phyloP scores from a whole-genome alignment of 92 coral and sea anemone genomes.

The Palythoa caribaeorum region DNA sequence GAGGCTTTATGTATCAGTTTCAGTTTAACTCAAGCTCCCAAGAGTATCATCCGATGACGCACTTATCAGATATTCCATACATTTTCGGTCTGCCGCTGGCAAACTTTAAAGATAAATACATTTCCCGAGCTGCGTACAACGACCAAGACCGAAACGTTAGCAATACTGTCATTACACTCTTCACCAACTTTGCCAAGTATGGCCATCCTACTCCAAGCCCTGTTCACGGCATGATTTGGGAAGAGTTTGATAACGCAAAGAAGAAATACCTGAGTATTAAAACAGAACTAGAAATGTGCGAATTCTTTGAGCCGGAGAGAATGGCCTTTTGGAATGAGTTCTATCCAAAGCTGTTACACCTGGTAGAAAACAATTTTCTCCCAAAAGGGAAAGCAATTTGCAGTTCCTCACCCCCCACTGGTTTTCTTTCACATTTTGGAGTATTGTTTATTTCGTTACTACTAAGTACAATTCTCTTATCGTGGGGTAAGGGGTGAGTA shows the following conservation, averaged over 20 bases:
- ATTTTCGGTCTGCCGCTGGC: constrained; percentile 32
- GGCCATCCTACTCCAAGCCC: constrained; percentile 63
- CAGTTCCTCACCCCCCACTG: not conserved
- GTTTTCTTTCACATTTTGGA: not conserved
- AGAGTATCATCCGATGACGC: not conserved
- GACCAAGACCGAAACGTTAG: constrained; percentile 65
- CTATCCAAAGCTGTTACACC: constrained; percentile 66
- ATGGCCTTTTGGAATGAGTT: constrained; percentile 87
- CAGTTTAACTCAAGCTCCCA: constrained; percentile 25
- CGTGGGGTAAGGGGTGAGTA: constrained; percentile 21
- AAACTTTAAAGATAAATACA: constrained; percentile 1
- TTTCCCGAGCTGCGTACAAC: not conserved
- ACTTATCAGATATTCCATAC: constrained; percentile 34
- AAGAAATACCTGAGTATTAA: constrained; percentile 69
- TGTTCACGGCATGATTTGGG: constrained; percentile 67
- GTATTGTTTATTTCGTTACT: not conserved
- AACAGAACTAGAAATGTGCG: constrained; percentile 59
- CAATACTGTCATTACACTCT: constrained; percentile 38
- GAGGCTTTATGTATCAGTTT: constrained; percentile 62
- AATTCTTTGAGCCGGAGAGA: constrained; percentile 65
- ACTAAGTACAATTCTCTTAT: not conserved
- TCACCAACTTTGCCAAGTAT: constrained; percentile 63
- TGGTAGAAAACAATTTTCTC: not conserved
- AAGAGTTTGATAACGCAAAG: constrained; percentile 56
- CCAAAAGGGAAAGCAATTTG: constrained; percentile 39